These are phyloP conservation scores for Pluvialis apricaria DNA, from an alignment of 2,113 vertebrate species.

Conservation along the genomic window DNA sequence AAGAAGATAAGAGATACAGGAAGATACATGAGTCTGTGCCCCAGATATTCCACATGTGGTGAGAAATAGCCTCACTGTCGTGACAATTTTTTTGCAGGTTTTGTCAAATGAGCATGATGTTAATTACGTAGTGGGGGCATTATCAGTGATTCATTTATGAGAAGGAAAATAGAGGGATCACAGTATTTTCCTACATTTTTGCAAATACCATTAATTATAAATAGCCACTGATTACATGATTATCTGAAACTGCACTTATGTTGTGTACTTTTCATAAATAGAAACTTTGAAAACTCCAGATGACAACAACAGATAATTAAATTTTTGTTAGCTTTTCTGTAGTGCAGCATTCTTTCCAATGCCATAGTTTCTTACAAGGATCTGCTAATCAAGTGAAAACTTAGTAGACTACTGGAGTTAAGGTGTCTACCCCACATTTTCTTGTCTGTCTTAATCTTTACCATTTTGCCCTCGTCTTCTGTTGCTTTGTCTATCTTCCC, in stretches of 20 bases:
- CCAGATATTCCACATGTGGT: rapidly evolving
- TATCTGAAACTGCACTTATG: not conserved
- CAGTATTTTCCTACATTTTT: not conserved
- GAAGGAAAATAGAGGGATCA: not conserved
- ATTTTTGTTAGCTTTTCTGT: not conserved
- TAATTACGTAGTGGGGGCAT: not conserved
- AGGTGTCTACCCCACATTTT: not conserved
- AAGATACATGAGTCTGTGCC: not conserved
- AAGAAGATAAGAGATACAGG: not conserved
- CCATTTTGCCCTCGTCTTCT: not conserved
- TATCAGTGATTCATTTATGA: not conserved
- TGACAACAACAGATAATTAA: not conserved
- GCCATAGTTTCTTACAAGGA: not conserved
- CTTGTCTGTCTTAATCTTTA: not conserved
- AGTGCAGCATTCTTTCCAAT: not conserved
- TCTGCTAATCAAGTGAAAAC: not conserved
- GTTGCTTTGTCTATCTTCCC: not conserved
- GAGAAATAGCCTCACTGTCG: not conserved
- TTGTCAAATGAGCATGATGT: not conserved
- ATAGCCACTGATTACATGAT: not conserved
- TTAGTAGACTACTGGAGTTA: not conserved
- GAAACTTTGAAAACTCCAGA: not conserved
- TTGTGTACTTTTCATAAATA: not conserved
- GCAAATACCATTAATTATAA: not conserved
- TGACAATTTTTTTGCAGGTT: not conserved